phyloP scores from a whole-genome alignment of 2,797 vertebrate genomes.

The Microctenopoma lineatum region DNA sequence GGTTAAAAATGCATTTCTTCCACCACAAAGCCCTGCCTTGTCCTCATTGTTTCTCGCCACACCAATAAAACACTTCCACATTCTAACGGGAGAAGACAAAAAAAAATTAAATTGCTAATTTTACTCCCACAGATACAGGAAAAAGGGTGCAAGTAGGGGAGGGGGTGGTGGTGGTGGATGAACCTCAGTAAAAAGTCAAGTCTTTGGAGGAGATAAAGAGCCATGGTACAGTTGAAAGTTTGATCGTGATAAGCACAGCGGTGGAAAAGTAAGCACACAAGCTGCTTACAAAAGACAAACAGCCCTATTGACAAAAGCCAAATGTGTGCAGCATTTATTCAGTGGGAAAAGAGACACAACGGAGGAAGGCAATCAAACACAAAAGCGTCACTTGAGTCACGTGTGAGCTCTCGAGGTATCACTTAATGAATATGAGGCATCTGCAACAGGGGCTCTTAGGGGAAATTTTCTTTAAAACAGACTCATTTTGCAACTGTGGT shows the following conservation, averaged over 20 bases:
- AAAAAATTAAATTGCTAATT: constrained; percentile 69
- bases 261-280: constrained; percentile 55
- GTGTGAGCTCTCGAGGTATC: constrained; percentile 29
- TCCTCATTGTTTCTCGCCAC: constrained; percentile 80
- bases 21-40: constrained; percentile 83
- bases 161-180: background rate
- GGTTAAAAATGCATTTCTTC: constrained; percentile 83
- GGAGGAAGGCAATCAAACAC: constrained; percentile 37
- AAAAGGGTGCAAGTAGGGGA: background rate
- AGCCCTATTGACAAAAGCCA: constrained; percentile 50
- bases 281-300: constrained; percentile 64
- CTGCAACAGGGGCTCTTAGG: constrained; percentile 7
- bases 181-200: constrained; percentile 26
- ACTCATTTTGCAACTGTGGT: constrained; percentile 2
- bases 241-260: constrained; percentile 62
- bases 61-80: constrained; percentile 78
- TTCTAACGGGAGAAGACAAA: constrained; percentile 54
- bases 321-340: constrained; percentile 54
- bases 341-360: constrained; percentile 37
- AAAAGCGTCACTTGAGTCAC: constrained; percentile 42
- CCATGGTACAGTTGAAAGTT: constrained; percentile 59
- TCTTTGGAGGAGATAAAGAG: constrained; percentile 54
- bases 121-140: constrained; percentile 54
- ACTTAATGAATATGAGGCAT: constrained; percentile 31
- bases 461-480: background rate